These are phyloP conservation scores for Watsonalla cultraria DNA, from an alignment of 2,888 invertebrate genomes.

Conservation along the genomic window DNA sequence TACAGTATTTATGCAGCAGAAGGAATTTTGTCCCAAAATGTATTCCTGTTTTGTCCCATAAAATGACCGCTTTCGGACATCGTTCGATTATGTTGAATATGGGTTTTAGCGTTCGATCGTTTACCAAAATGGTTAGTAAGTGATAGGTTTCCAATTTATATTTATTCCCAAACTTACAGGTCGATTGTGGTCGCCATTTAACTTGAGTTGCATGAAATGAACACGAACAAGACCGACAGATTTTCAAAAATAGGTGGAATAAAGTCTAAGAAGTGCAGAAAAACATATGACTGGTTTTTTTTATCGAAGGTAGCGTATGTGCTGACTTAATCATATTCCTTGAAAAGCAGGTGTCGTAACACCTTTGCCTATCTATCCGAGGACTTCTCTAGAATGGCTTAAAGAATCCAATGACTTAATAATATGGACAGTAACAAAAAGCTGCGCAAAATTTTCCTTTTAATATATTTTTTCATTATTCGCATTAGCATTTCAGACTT, in stretches of 20 bases:
- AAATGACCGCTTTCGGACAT: conserved; percentile 50
- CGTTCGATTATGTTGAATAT: conserved; percentile 53
- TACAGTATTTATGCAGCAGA: conserved; percentile 31
- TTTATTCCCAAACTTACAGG: conserved; percentile 17
- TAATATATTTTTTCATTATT: too few species aligned
- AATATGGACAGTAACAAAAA: too few species aligned
- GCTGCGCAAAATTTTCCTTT: too few species aligned
- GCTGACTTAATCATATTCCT: too few species aligned
- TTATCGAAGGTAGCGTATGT: too few species aligned
- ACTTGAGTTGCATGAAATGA: conserved; percentile 2
- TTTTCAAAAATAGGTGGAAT: neutral
- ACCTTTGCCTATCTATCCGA: too few species aligned
- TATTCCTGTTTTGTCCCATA: conserved; percentile 22
- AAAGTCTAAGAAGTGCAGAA: too few species aligned
- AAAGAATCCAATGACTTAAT: too few species aligned
- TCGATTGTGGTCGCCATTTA: conserved; percentile 13
- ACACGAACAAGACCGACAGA: neutral
- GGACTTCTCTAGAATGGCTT: too few species aligned
- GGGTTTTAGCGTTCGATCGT: conserved; percentile 45
- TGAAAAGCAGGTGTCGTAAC: too few species aligned
- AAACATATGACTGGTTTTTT: too few species aligned
- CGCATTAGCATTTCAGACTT: too few species aligned
- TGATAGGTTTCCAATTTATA: conserved; percentile 32
- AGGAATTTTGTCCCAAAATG: conserved; percentile 31
- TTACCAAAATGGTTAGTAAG: conserved; percentile 44